Percentiles rank a stretch among this genome's conserved stretches.
These are phyloP conservation scores for Anarhynchus alexandrinus DNA, from an alignment of 2,113 vertebrate species.

Conservation along the genomic window DNA sequence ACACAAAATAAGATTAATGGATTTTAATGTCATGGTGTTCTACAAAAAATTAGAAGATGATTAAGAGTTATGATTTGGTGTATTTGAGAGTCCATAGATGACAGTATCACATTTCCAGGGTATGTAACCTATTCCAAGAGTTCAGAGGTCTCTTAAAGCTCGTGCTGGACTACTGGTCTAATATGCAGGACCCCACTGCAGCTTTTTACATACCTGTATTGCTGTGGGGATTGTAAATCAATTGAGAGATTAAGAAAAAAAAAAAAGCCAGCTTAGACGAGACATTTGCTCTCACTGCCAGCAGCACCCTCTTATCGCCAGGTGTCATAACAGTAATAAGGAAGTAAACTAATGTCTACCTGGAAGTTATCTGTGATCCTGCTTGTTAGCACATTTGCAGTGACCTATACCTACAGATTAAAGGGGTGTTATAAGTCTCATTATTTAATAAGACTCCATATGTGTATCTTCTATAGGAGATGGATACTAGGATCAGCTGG, in stretches of 20 bases:
- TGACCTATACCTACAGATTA: neutral
- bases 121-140: neutral
- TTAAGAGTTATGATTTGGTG: neutral
- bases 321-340: neutral
- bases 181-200: neutral
- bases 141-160: neutral
- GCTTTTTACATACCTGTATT: neutral
- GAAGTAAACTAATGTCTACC: neutral
- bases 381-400: neutral
- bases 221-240: neutral
- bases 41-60: neutral
- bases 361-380: neutral
- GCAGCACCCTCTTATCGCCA: neutral
- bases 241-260: neutral
- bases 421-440: neutral
- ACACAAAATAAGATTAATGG: neutral
- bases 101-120: neutral
- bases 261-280: rapidly evolving
- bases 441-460: neutral
- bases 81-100: neutral
- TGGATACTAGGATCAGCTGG: neutral
- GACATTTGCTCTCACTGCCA: neutral
- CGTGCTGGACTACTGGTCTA: neutral
- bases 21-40: neutral
- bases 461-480: neutral